Conservation (phyloP, 2,113 vertebrate species). For the Myotis brandtii region DNA sequence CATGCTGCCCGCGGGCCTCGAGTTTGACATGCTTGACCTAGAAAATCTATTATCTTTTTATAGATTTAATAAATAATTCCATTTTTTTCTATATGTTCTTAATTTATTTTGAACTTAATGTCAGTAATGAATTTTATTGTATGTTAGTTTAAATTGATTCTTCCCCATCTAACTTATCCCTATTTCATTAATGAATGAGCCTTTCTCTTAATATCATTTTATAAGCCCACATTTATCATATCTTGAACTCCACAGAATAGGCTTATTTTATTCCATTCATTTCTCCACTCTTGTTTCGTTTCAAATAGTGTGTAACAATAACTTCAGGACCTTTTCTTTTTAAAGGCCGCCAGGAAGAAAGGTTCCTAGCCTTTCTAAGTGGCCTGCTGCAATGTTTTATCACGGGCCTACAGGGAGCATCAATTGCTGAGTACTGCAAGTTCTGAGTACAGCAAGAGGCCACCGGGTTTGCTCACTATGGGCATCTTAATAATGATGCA, state of each 20-base stretch:
- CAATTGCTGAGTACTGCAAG: background rate
- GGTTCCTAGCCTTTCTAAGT: background rate
- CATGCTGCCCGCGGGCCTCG: too few relatives aligned
- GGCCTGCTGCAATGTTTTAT: background rate
- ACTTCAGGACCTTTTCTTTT: background rate
- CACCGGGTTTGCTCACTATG: background rate
- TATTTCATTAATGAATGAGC: background rate
- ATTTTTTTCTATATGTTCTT: background rate
- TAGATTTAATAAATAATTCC: background rate
- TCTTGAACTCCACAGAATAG: background rate
- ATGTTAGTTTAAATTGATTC: conserved; percentile 3
- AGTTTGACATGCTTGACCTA: background rate
- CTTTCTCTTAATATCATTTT: conserved; percentile 4
- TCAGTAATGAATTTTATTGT: background rate
- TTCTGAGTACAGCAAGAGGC: background rate
- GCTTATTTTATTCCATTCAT: background rate
- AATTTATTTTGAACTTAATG: conserved; percentile 5
- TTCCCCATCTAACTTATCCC: background rate
- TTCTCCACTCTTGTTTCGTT: background rate
- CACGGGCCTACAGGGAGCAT: background rate
- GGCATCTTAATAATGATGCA: background rate
- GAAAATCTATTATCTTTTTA: background rate
- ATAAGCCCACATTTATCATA: background rate
- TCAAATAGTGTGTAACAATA: background rate
- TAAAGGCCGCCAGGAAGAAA: conserved; percentile 10